phyloP scores from a whole-genome alignment of 2,888 invertebrate species.

The Andrena hattorfiana region DNA sequence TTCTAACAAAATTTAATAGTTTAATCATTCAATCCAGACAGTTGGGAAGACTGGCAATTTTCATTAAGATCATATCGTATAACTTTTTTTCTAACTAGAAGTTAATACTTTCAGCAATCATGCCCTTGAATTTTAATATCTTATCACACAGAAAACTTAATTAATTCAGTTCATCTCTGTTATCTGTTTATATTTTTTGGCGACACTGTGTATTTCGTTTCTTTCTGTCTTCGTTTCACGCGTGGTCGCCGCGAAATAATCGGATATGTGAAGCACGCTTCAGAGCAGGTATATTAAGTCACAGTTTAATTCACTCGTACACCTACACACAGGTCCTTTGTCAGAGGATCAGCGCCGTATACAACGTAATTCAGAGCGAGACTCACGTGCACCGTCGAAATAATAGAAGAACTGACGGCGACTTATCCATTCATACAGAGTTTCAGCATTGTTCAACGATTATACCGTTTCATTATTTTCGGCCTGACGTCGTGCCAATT shows the following conservation, averaged over 20 bases:
- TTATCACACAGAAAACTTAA: too few species aligned
- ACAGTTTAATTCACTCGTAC: conserved; percentile 26
- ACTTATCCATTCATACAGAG: conserved; percentile 20
- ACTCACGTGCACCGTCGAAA: conserved; percentile 25
- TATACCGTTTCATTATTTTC: conserved; percentile 23
- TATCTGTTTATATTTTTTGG: too few species aligned
- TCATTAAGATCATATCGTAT: too few species aligned
- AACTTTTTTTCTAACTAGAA: too few species aligned
- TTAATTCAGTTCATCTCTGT: too few species aligned
- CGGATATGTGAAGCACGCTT: conserved; percentile 6
- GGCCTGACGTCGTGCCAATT: background rate
- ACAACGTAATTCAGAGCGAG: conserved; percentile 42
- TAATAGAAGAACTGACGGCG: conserved; percentile 24
- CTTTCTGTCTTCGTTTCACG: conserved; percentile 13
- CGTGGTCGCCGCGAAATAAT: conserved; percentile 5
- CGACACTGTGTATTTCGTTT: background rate
- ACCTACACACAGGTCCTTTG: conserved; percentile 8
- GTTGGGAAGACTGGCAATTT: too few species aligned
- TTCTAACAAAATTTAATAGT: background rate
- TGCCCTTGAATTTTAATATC: too few species aligned
- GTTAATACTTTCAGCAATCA: too few species aligned
- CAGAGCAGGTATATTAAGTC: conserved; percentile 30
- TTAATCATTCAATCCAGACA: background rate
- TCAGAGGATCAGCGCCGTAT: conserved; percentile 28
- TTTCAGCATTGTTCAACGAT: conserved; percentile 27